Evolutionary conservation across 2,797 vertebrate species (phyloP).

Genomic region (Tauraco hartlaubi): DNA sequence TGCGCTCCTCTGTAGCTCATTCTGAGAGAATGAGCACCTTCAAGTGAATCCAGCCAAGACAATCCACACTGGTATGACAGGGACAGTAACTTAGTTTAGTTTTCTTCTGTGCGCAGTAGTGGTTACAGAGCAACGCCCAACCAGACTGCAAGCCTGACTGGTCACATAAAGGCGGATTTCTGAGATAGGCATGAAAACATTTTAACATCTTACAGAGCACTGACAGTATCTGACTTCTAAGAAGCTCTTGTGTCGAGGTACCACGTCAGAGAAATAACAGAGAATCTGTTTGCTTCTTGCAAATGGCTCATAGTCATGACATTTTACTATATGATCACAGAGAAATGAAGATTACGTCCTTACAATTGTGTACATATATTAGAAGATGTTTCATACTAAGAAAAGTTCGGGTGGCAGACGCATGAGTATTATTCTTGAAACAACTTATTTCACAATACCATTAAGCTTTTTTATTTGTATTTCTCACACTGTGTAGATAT

Average conservation of each 20-base stretch:
- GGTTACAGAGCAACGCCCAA: neutral
- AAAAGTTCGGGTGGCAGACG: neutral
- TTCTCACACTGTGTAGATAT: neutral
- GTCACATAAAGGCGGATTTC: neutral
- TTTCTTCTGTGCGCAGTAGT: neutral
- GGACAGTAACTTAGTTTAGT: neutral
- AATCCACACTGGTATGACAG: rapidly evolving
- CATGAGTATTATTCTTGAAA: neutral
- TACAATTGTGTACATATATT: rapidly evolving
- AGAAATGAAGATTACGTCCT: neutral
- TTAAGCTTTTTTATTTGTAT: neutral
- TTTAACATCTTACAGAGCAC: neutral
- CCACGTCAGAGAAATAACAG: neutral
- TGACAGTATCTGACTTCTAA: neutral
- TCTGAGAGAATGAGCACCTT: neutral
- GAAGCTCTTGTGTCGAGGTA: neutral
- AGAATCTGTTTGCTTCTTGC: neutral
- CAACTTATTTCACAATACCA: neutral
- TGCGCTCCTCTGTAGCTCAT: neutral
- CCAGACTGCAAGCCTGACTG: neutral
- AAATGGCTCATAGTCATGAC: neutral
- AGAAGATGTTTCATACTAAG: neutral
- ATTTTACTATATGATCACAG: neutral
- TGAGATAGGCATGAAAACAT: neutral
- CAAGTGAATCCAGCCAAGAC: neutral